Percentiles rank a stretch among this genome's conserved stretches.
These are phyloP conservation scores for Dasysyrphus albostriatus DNA, from an alignment of 2,888 invertebrate genomes.

Conservation along the genomic window DNA sequence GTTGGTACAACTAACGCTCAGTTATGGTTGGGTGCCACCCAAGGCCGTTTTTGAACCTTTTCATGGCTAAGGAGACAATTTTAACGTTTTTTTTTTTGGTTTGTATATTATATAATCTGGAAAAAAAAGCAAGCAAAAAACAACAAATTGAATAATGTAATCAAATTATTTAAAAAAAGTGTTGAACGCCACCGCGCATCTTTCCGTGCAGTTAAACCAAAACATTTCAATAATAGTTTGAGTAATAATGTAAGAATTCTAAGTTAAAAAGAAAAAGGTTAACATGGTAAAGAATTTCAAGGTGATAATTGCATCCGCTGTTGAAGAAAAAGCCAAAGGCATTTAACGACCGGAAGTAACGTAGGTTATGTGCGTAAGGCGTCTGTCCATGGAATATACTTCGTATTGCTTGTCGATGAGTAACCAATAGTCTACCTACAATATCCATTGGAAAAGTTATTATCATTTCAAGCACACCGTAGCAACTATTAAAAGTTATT, in stretches of 20 bases:
- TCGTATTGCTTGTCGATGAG: background rate
- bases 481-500: background rate
- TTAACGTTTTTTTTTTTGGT: constrained; percentile 12
- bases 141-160: constrained; percentile 24
- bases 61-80: constrained; percentile 43
- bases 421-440: background rate
- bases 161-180: background rate
- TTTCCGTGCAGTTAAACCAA: background rate
- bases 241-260: background rate
- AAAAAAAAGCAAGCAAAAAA: constrained; percentile 22
- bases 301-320: constrained; percentile 6
- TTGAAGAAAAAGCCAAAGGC: background rate
- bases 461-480: background rate
- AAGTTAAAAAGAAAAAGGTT: background rate
- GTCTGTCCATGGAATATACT: background rate
- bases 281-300: background rate
- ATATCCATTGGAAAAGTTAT: background rate
- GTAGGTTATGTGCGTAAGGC: background rate
- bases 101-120: background rate
- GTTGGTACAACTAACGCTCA: constrained; percentile 6
- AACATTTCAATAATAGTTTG: background rate
- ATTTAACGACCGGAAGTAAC: constrained; percentile 11
- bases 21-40: constrained; percentile 63
- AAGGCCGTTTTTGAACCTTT: constrained; percentile 66
- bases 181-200: background rate